A percentile compares a stretch with the other conserved stretches of the same genome.
Conservation (phyloP, 2,113 vertebrate genomes). For the Monarcha castaneiventris region DNA sequence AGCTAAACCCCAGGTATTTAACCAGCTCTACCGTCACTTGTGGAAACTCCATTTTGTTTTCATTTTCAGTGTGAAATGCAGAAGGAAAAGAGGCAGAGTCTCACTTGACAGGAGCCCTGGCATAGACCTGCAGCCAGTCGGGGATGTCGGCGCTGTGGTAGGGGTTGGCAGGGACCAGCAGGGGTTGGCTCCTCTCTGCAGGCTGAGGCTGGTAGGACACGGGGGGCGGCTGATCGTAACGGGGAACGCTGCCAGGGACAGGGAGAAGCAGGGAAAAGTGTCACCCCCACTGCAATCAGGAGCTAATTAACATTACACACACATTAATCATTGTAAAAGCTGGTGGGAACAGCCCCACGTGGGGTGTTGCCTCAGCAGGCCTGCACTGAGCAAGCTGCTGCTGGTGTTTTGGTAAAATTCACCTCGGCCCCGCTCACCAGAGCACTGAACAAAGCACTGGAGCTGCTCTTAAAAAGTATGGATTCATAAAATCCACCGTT, state of each 20-base stretch:
- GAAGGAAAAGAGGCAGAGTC: background rate
- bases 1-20: too few relatives aligned
- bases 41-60: accelerated
- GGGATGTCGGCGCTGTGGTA: conserved; percentile 97
- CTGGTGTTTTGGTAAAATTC: background rate
- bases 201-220: conserved; percentile 89
- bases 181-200: conserved; percentile 85
- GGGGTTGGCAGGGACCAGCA: conserved; percentile 96
- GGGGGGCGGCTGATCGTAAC: conserved; percentile 96
- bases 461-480: accelerated
- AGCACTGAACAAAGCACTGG: background rate
- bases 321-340: accelerated
- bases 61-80: background rate
- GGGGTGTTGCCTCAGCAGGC: background rate
- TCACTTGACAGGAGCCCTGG: conserved; percentile 95
- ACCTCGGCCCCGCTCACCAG: background rate
- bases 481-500: background rate
- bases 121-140: conserved; percentile 98
- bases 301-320: accelerated
- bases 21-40: accelerated
- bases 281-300: background rate
- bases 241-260: conserved; percentile 82
- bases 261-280: accelerated
- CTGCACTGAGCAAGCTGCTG: background rate
- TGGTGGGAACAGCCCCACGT: accelerated